Evolutionary conservation across 2,888 invertebrate species (phyloP), one percentile per base, ranked within the genome.

Genomic region (Entomobrya proxima): DNA sequence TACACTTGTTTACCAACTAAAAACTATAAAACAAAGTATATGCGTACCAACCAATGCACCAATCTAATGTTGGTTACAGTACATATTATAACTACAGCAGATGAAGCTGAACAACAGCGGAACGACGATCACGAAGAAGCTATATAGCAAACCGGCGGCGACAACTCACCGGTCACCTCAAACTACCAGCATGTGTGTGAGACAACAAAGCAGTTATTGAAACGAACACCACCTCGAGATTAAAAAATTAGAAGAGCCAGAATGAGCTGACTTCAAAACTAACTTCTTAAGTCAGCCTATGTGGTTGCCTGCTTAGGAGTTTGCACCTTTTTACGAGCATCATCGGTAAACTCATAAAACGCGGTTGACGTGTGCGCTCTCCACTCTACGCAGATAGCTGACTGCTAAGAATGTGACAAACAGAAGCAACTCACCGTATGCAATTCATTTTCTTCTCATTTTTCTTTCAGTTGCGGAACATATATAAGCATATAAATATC

Each of bases 181-280:
- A 40, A 67, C 40, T 67, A 40, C 67, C 67, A 67, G 67, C 67
- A 67, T 67, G 67, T 67, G 67, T 40, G 35, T 32, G 61, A 37
- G 35, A 58, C 15, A 58, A 32, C 58, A 15, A 58, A 32, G 32
- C 32, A 58, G 58, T 37, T 64, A 64, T 37, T 37, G 35, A 64
- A 64, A 64, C 35, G 64, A 37, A 21, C 21, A 37, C 64, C 37
- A 58, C 15, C 58, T 32, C n/a, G 58, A 30, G 30, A 58, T 58
- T 58, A 32, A 58, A 58, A 6, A 32, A 27, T 15, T 15, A 47
- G 47, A 47, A 47, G 47, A 32, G 55, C 24, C 27, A 32, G n/a
- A 9, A 27, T 27, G 55, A 58, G n/a, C 58, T 3, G 32, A 32
- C 58, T 58, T n/a, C n/a, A n/a, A n/a, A n/a, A n/a, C 58, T 58